A percentile compares a stretch with the other conserved stretches of the same genome.
Conservation (phyloP, 1,140 invertebrate genomes). For the Wiebesia pumilae region DNA sequence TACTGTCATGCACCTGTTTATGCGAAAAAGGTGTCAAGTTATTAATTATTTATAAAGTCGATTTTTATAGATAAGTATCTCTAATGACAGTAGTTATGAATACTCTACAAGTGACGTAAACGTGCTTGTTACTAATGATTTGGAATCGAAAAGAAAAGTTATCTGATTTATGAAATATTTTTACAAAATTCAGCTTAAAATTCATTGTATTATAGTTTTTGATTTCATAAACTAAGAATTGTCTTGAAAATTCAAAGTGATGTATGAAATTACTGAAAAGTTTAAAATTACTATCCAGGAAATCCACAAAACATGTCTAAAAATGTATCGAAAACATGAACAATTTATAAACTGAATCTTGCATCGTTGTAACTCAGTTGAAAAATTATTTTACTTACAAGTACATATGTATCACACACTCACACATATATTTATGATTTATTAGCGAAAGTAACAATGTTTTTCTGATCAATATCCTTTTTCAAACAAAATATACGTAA, state of each 20-base stretch:
- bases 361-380: too few relatives aligned
- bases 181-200: too few relatives aligned
- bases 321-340: not conserved
- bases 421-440: too few relatives aligned
- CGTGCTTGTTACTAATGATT: not conserved
- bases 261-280: not conserved
- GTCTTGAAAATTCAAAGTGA: not conserved
- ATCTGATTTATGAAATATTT: too few relatives aligned
- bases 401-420: too few relatives aligned
- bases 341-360: not conserved
- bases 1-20: not conserved
- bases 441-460: too few relatives aligned
- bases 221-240: too few relatives aligned
- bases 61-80: not conserved
- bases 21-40: not conserved
- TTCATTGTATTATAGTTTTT: too few relatives aligned
- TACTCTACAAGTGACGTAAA: not conserved
- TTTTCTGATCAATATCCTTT: too few relatives aligned
- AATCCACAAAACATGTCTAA: not conserved
- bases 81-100: not conserved
- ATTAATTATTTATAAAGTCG: constrained; percentile 45
- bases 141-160: not conserved
- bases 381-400: too few relatives aligned
- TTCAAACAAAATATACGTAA: too few relatives aligned
- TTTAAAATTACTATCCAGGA: not conserved